Evolutionary conservation across 2,113 vertebrate genomes (phyloP), one percentile per base, ranked within the genome.

Genomic region (Pluvialis apricaria): DNA sequence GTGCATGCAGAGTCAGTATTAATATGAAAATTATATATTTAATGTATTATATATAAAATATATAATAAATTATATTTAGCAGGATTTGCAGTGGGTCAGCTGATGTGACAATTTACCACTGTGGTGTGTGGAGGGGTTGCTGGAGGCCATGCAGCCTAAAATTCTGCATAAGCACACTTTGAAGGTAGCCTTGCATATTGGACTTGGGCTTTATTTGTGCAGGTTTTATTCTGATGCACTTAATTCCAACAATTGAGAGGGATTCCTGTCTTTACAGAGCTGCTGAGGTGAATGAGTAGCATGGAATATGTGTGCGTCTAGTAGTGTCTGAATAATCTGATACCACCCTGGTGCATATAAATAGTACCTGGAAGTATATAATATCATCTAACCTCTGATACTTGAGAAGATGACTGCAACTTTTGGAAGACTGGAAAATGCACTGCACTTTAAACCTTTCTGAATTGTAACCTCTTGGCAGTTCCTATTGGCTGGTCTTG

Each of bases 81-180:
- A 91, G 44, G 44, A n/a, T 40, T 86, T 88, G 19, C 54, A 47
- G 38, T 4, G 47, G 6, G 58, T 85, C 25, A 64, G n/a, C 22
- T 68, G 42, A 29, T 54, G 36, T 17, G 36, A 2, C 5, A 1
- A 16, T 77, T 31, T 88, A 6, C 58, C 14, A 4, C 0, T 0
- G 6, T 34, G 7, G 12, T 40, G 9, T 76, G 21, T 40, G 45
- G 34, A 70, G 24, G 24, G 17, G 2, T 51, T 68, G 45, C 79
- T 32, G 47, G 42, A 68, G 42, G 11, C 66, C 62, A 5, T 19
- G 28, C 25, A 60, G 25, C 47, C 12, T 45, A 64, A 70, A 62
- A 25, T 76, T 71, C 79, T 82, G 47, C 44, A 26, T 62, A 47
- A 64, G 28, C 31, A 61, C 11, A 2, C 20, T 70, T 57, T 54